Percentiles rank a stretch among this genome's conserved stretches.
Evolutionary conservation across 2,113 vertebrate genomes (phyloP).

Genomic region (Larimichthys polyactis): DNA sequence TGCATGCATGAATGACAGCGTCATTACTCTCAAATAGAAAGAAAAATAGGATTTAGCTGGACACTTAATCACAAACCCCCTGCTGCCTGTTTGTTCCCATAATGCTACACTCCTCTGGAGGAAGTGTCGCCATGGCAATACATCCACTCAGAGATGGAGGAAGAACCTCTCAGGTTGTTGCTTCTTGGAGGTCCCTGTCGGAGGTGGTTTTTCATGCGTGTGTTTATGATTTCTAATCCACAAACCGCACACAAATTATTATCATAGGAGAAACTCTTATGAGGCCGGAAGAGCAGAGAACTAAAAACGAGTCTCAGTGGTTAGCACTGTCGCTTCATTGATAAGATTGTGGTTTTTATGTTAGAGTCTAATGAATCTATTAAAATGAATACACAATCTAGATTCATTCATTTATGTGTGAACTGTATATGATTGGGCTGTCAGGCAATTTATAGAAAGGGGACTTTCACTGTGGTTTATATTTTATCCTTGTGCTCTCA

Average conservation of each 20-base stretch:
- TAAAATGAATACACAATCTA: no score
- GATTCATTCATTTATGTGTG: no score
- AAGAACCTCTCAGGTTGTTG: constrained; percentile 13
- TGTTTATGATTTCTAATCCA: constrained; percentile 23
- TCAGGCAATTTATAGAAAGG: no score
- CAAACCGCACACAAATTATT: constrained; percentile 1
- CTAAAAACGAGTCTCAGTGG: background rate
- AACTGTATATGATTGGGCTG: no score
- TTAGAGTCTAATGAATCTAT: no score
- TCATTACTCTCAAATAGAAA: constrained; percentile 24
- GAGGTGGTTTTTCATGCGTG: background rate
- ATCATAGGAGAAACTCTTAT: constrained; percentile 1
- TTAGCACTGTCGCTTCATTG: background rate
- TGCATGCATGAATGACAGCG: background rate
- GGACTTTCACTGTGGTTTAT: no score
- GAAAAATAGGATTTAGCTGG: background rate
- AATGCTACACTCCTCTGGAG: constrained; percentile 20
- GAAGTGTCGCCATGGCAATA: constrained; percentile 39
- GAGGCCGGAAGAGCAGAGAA: background rate
- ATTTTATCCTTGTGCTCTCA: no score
- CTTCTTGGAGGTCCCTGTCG: constrained; percentile 34
- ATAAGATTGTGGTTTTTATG: background rate
- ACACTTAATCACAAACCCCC: constrained; percentile 8
- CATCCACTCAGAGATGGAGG: constrained; percentile 37
- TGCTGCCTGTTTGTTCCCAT: constrained; percentile 41